These are phyloP conservation scores for Octodon degus DNA, from an alignment of 2,113 vertebrate species.

Conservation along the genomic window DNA sequence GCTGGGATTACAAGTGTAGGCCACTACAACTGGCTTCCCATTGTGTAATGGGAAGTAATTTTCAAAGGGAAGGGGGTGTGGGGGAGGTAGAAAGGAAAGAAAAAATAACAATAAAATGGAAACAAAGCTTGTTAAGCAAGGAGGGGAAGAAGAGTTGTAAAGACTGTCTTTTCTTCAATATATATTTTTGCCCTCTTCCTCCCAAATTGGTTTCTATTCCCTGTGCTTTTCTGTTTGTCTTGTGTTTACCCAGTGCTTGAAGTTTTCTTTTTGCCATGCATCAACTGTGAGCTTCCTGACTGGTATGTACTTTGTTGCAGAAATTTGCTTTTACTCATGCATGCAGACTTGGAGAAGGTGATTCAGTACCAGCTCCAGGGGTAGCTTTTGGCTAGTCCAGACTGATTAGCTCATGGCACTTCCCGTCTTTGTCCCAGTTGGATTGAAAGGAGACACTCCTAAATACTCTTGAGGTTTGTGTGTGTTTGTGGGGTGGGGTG, in stretches of 20 bases:
- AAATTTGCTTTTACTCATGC: slow-evolving; percentile 10
- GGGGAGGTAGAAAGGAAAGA: no score
- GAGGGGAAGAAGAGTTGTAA: no score
- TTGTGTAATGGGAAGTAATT: no score
- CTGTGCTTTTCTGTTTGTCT: slow-evolving; percentile 26
- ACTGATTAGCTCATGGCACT: slow-evolving; percentile 36
- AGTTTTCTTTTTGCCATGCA: slow-evolving; percentile 49
- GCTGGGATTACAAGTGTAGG: not conserved
- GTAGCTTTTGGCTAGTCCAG: slow-evolving; percentile 54
- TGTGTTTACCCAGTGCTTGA: slow-evolving; percentile 45
- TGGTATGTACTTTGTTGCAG: not conserved
- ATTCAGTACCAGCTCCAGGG: slow-evolving; percentile 21
- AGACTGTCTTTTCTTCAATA: not conserved
- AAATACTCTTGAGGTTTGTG: not conserved
- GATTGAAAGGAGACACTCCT: slow-evolving; percentile 26
- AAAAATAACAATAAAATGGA: no score
- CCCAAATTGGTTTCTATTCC: slow-evolving; percentile 9
- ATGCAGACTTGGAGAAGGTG: slow-evolving; percentile 19
- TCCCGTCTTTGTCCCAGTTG: slow-evolving; percentile 42
- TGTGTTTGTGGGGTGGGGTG: not conserved
- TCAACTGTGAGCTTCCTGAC: not conserved
- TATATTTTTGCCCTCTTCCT: not conserved
- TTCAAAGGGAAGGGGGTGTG: no score
- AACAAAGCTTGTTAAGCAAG: no score
- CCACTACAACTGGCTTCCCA: not conserved